Evolutionary conservation across 2,113 vertebrate species (phyloP).

Genomic region (Mionectes macconnelli): DNA sequence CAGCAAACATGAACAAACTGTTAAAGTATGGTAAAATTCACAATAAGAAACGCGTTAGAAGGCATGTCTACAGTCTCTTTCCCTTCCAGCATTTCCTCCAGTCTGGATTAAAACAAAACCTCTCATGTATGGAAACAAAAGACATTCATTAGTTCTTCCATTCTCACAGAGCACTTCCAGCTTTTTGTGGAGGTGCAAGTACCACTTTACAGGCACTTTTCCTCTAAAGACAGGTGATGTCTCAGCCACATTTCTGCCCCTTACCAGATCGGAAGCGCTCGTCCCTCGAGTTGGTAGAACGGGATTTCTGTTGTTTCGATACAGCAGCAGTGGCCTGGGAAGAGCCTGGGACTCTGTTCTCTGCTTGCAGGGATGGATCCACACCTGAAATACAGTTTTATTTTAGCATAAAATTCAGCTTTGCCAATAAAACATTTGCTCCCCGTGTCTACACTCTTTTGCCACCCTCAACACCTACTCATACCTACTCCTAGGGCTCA

Average conservation of each 20-base stretch:
- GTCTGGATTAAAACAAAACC: background rate
- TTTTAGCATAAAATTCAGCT: background rate
- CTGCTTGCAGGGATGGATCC: slow-evolving; percentile 88
- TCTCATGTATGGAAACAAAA: background rate
- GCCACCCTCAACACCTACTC: background rate
- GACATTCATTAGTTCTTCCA: background rate
- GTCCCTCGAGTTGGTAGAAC: slow-evolving; percentile 84
- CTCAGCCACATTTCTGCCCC: background rate
- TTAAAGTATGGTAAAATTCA: background rate
- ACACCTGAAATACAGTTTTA: slow-evolving; percentile 79
- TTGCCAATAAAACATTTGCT: background rate
- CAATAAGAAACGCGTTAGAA: background rate
- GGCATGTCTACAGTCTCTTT: background rate
- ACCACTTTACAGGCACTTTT: background rate
- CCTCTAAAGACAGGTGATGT: background rate
- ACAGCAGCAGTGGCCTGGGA: slow-evolving; percentile 68
- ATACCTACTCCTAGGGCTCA: background rate
- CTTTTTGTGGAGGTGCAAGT: background rate
- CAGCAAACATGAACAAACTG: background rate
- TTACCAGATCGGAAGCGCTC: slow-evolving; percentile 96
- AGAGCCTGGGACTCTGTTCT: slow-evolving; percentile 80
- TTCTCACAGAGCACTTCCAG: background rate
- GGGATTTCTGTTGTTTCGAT: slow-evolving; percentile 83
- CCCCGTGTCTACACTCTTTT: rapidly evolving
- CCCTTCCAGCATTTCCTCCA: background rate